A percentile compares a stretch with the other conserved stretches of the same genome.
These are phyloP conservation scores for Sternarchorhynchus goeldii DNA, from an alignment of 2,797 vertebrate species.

Conservation along the genomic window DNA sequence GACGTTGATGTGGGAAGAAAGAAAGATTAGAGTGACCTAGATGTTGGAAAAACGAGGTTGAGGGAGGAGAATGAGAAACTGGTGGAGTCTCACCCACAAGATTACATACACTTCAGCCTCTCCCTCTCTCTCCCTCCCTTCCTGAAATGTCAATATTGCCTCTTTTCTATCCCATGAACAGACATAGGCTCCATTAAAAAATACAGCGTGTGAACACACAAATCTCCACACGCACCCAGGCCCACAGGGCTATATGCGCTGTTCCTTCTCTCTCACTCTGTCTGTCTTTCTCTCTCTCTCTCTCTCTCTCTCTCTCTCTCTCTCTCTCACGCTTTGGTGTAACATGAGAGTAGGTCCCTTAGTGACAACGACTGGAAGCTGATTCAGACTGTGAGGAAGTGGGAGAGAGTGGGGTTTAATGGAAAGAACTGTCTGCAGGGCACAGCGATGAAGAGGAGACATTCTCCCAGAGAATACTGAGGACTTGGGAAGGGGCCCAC, in stretches of 20 bases:
- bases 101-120: conserved; percentile 44
- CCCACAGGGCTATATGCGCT: conserved; percentile 24
- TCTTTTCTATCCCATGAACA: neutral
- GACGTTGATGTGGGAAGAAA: neutral
- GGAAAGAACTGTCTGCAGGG: conserved; percentile 46
- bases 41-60: conserved; percentile 27
- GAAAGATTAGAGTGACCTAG: conserved; percentile 17
- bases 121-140: conserved; percentile 20
- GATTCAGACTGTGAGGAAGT: conserved; percentile 55
- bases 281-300: neutral
- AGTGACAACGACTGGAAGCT: conserved; percentile 67
- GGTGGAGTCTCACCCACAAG: too few relatives aligned
- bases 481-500: conserved; percentile 43
- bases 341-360: conserved; percentile 53
- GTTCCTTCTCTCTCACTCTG: conserved; percentile 31
- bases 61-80: conserved; percentile 30
- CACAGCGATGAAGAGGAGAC: conserved; percentile 45
- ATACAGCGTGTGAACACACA: conserved; percentile 23
- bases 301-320: neutral
- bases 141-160: neutral
- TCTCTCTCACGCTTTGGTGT: conserved; percentile 54
- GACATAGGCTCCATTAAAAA: conserved; percentile 34
- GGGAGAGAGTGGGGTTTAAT: conserved; percentile 14
- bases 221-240: conserved; percentile 14
- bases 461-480: conserved; percentile 48